phyloP scores from a whole-genome alignment of 2,113 vertebrate species.

The Prunella himalayana region DNA sequence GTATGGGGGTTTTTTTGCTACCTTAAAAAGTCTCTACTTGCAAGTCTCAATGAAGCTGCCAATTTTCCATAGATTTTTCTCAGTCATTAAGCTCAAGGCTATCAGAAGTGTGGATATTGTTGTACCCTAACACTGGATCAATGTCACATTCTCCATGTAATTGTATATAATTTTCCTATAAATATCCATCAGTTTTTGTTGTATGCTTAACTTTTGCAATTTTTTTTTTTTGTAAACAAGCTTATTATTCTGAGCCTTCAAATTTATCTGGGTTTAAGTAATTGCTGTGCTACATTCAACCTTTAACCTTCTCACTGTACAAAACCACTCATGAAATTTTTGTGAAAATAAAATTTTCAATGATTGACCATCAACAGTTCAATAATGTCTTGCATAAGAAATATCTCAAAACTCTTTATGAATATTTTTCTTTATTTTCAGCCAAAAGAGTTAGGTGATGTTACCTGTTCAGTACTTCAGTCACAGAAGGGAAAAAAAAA shows the following conservation, averaged over 20 bases:
- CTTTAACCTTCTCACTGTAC: neutral
- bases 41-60: neutral
- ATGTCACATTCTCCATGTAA: neutral
- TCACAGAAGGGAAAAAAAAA: neutral
- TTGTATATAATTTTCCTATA: neutral
- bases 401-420: neutral
- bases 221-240: neutral
- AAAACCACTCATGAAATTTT: neutral
- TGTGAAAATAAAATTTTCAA: neutral
- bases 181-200: neutral
- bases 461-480: neutral
- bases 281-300: neutral
- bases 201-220: neutral
- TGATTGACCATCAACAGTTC: neutral
- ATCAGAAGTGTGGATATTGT: neutral
- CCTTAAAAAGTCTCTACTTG: neutral
- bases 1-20: neutral
- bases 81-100: neutral
- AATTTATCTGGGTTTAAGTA: neutral
- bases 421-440: neutral
- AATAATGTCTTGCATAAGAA: neutral
- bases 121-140: neutral
- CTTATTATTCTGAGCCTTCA: neutral
- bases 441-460: neutral
- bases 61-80: neutral